Conservation (phyloP, 2,888 invertebrate species). For the Glaucopsyche alexis region DNA sequence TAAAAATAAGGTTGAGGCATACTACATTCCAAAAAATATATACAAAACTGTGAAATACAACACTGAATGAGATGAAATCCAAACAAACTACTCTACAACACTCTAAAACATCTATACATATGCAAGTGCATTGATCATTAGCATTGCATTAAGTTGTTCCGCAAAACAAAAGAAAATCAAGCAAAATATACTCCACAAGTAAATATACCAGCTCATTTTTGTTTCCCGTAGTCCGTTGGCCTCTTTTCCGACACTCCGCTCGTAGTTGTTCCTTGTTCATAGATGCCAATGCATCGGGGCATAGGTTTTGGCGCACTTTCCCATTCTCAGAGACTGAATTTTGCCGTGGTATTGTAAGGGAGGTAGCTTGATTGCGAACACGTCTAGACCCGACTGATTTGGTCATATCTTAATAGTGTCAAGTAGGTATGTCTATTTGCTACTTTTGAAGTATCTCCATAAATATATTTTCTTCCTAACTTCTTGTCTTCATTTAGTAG, state of each 20-base stretch:
- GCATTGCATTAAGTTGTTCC: not conserved
- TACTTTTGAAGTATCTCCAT: constrained; percentile 38
- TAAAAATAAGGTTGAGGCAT: too few relatives aligned
- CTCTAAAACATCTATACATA: constrained; percentile 1
- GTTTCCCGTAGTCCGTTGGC: constrained; percentile 84
- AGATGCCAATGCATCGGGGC: constrained; percentile 75
- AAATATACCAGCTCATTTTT: constrained; percentile 85
- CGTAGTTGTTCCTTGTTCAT: constrained; percentile 86
- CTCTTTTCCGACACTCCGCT: constrained; percentile 83
- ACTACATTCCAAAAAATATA: too few relatives aligned
- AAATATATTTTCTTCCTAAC: constrained; percentile 26
- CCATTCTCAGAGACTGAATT: constrained; percentile 69
- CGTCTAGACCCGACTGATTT: constrained; percentile 69
- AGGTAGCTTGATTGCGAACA: constrained; percentile 67
- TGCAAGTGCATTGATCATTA: constrained; percentile 15
- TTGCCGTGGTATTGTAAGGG: constrained; percentile 65
- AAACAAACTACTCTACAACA: not conserved
- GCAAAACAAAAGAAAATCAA: constrained; percentile 46
- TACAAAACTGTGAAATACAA: too few relatives aligned
- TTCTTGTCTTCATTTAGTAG: constrained; percentile 15
- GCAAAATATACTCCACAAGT: constrained; percentile 53
- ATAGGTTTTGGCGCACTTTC: constrained; percentile 66
- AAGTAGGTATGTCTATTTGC: constrained; percentile 41
- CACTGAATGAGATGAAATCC: not conserved
- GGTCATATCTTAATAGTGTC: constrained; percentile 42